Evolutionary conservation across 2,888 invertebrate genomes (phyloP).

Genomic region (Tenthredo notha): DNA sequence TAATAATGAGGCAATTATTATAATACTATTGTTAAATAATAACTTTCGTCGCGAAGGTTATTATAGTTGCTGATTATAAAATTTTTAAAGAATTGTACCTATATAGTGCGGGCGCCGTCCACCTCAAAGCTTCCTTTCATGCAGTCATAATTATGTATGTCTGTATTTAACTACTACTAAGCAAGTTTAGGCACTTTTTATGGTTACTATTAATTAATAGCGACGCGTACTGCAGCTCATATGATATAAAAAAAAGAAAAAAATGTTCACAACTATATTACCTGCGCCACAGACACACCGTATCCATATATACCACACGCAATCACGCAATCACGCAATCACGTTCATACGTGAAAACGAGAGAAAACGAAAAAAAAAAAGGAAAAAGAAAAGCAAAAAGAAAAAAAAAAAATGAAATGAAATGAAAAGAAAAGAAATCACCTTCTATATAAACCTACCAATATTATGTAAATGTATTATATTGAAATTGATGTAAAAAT

Average conservation of each 20-base stretch:
- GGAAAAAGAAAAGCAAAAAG: background rate
- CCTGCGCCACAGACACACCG: slow-evolving; percentile 55
- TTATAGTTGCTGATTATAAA: slow-evolving; percentile 2
- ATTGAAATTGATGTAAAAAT: slow-evolving; percentile 62
- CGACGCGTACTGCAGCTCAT: slow-evolving; percentile 68
- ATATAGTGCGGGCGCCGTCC: slow-evolving; percentile 73
- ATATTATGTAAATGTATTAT: slow-evolving; percentile 68
- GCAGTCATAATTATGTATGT: slow-evolving; percentile 63
- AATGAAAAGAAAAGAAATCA: slow-evolving; percentile 26
- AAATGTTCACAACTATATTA: slow-evolving; percentile 1
- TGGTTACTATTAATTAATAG: slow-evolving; percentile 59
- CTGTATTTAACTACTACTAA: slow-evolving; percentile 62
- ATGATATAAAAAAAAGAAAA: slow-evolving; percentile 63
- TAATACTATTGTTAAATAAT: background rate
- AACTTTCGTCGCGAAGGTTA: slow-evolving; percentile 6
- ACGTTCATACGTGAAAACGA: slow-evolving; percentile 36
- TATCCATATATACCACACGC: slow-evolving; percentile 58
- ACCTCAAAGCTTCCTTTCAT: slow-evolving; percentile 71
- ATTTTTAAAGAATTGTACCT: slow-evolving; percentile 51
- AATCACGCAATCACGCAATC: slow-evolving; percentile 62
- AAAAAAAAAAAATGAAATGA: slow-evolving; percentile 36
- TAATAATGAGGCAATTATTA: slow-evolving; percentile 5
- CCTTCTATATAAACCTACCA: slow-evolving; percentile 61
- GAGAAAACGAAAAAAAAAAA: background rate
- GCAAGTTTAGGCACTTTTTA: slow-evolving; percentile 61